phyloP scores from a whole-genome alignment of 1,140 invertebrate genomes.

The Panagrolaimus sp. region DNA sequence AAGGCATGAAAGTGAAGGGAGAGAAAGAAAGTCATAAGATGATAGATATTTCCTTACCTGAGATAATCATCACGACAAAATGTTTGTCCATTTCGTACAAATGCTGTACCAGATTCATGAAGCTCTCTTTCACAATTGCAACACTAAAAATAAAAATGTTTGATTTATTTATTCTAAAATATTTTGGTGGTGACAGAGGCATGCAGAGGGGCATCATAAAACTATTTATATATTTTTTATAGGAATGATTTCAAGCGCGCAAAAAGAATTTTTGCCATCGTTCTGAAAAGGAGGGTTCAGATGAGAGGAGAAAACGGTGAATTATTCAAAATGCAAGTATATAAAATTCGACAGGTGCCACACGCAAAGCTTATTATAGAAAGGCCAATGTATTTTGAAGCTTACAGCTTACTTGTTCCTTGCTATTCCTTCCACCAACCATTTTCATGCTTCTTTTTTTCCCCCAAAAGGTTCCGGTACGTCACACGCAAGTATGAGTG shows the following conservation, averaged over 20 bases:
- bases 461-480: not conserved
- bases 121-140: conserved; percentile 91
- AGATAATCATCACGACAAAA: conserved; percentile 97
- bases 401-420: too few species aligned
- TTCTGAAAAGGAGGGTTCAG: too few species aligned
- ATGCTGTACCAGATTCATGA: conserved; percentile 93
- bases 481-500: too few species aligned
- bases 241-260: not conserved
- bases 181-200: not conserved
- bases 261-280: not conserved
- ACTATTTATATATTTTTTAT: conserved; percentile 4
- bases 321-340: conserved; percentile 1
- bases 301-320: too few species aligned
- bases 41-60: conserved; percentile 66
- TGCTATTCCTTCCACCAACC: too few species aligned
- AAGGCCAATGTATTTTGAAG: not conserved
- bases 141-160: conserved; percentile 60
- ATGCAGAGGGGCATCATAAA: too few species aligned
- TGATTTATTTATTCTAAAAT: not conserved
- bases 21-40: not conserved
- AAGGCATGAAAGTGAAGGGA: too few species aligned
- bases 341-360: conserved; percentile 5
- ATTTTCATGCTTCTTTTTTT: too few species aligned
- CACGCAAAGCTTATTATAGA: not conserved
- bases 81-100: conserved; percentile 92